Evolutionary conservation across 2,113 vertebrate genomes (phyloP), one percentile per base, ranked within the genome.

Genomic region (Periophthalmodon schlosseri): DNA sequence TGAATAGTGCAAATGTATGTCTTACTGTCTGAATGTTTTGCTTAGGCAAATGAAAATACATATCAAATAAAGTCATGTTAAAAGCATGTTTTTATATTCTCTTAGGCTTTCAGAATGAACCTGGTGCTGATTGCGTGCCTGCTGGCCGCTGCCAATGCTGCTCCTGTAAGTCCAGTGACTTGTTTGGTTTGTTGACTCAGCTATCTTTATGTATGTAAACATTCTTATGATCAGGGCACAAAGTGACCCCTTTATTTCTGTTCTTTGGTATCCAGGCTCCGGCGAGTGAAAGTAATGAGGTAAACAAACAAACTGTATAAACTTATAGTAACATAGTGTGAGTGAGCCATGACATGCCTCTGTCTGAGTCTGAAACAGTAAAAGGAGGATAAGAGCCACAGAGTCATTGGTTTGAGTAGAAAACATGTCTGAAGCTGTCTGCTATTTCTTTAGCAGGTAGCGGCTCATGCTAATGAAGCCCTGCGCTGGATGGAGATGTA

Each of bases 401-500:
- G 23, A 49, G 72, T 84, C 75, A 81, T 76, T 81, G 52, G 36
- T 46, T 73, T 85, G 39, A 79, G 75, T 76, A 54, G 67, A 64
- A 64, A 12, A 33, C 81, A 69, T 84, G 86, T 85, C 81, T 91
- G 84, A 66, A 77, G 65, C 84, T 61, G 82, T 88, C 73, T 85
- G 76, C 81, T 86, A 68, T 90, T 77, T 81, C 56, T 73, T 58
- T 72, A 84, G 79, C 91, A 91, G 84, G 72, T 76, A 77, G 84
- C 81, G 9, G 84, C 84, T 5, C 89, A 93, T 84, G 89, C 91
- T 77, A 91, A 93, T 82, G 82, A 81, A 44, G 92, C 89, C 83
- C 78, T 92, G 73, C 88, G 89, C 84, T 86, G 90, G 86, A 94
- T 93, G 92, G 90, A 93, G 76, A 73, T 94, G 70, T 91, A 91